These are phyloP conservation scores for Perizoma affinitatum DNA, from an alignment of 2,888 invertebrate genomes.

Conservation along the genomic window DNA sequence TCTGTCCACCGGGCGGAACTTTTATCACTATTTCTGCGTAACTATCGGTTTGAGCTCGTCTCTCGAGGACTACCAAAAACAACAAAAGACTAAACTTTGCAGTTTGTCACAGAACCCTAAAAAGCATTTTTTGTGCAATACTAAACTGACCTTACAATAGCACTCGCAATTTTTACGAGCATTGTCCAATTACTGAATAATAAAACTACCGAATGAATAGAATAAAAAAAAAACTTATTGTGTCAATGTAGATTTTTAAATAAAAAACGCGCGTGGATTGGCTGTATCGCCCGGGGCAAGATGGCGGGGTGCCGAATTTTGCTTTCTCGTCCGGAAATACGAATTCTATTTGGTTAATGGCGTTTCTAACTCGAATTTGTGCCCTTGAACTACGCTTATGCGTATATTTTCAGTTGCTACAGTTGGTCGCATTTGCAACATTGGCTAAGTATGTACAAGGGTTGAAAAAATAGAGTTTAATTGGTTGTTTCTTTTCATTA, in stretches of 20 bases:
- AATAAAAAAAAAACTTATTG: conserved; percentile 64
- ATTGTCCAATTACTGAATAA: conserved; percentile 62
- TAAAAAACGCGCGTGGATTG: conserved; percentile 73
- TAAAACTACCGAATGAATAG: conserved; percentile 57
- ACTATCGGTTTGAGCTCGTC: no score
- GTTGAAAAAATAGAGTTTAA: neutral
- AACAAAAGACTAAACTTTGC: no score
- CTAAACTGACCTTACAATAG: no score
- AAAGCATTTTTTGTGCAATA: no score
- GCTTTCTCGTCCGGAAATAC: conserved; percentile 74
- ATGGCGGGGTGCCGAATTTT: conserved; percentile 77
- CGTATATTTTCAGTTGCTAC: conserved; percentile 16
- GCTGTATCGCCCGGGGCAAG: conserved; percentile 73
- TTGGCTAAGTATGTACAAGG: neutral
- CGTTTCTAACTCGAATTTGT: conserved; percentile 55
- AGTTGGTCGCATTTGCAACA: conserved; percentile 7
- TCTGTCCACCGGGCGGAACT: no score
- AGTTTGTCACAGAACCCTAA: no score
- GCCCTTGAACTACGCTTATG: conserved; percentile 24
- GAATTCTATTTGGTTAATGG: conserved; percentile 74
- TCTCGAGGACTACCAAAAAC: no score
- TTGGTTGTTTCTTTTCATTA: conserved; percentile 2
- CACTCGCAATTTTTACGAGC: conserved; percentile 35
- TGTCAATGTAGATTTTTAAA: conserved; percentile 64
- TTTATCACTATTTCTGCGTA: no score